Evolutionary conservation across 1,140 invertebrate genomes (phyloP), one percentile per base, ranked within the genome.

Genomic region (Varroa destructor): DNA sequence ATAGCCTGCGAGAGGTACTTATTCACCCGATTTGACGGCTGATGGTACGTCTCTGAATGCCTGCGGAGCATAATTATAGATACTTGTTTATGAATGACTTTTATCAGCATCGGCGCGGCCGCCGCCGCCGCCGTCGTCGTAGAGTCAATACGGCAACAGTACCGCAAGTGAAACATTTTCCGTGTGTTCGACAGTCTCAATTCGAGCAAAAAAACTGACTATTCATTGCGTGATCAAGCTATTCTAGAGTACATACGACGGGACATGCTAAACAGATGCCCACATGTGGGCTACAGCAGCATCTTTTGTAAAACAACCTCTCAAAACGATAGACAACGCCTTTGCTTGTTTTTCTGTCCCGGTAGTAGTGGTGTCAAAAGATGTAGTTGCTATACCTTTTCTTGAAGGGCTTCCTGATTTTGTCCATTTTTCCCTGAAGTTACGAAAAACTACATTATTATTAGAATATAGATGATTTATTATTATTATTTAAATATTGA

Each of bases 1-100:
- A 93, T 91, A 1, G 90, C 90, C 81, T 91, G 89, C 64, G 88
- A 87, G 73, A 93, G 83, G 80, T 90, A 93, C 79, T 91, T 92
- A 83, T 93, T 93, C 42, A 92, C 89, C 74, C 90, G 84, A 80
- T 74, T 75, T 1, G 73, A 75, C n/a, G 77, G 76, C 55, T 77
- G 72, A 74, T 78, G 71, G n/a, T 75, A 75, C 4, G 71, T 64
- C 37, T 72, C 58, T 25, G 75, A 75, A 67, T 74, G 71, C 37
- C 75, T 75, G 71, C 10, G 6, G 10, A 3, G 10, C 36, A 10
- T 10, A 43, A 61, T 5, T 61, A 51, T 8, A 51, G 46, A 51
- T 14, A 61, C 6, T 37, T 61, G 42, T 61, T 37, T 0, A 12
- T 61, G 55, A 14, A 56, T 25, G 25, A 8, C 8, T 51, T 43